Base-by-base conservation (phyloP, 1,140 invertebrate species). In the Plectus sambesii region DNA sequence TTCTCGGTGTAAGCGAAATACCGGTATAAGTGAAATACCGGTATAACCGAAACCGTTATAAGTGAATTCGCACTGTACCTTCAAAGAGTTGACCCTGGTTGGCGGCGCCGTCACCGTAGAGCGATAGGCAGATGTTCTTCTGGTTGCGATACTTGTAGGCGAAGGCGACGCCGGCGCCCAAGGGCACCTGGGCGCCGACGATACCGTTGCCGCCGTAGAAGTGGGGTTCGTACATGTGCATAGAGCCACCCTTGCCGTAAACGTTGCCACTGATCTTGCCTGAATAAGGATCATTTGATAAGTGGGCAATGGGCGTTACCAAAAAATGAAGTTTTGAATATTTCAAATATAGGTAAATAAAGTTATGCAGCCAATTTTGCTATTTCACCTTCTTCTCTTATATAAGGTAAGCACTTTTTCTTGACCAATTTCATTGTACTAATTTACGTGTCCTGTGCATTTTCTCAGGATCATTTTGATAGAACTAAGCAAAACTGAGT, bases 201-300 rank as follows among this genome's bases (percentile, higher is more conserved):
- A 98, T 99, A 33, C 93, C 93, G 72, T 97, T 97, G 42, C 93
- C 93, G 56, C 93, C 93, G 69, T 82, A 97, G 71, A 98, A 97
- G 69, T 90, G 88, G 36, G 78, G 76, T 1, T 77, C 72, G 56
- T 77, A 77, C 75, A 77, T 77, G 56, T 77, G 76, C 76, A 77
- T 77, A 5, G 75, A 76, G 17, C 76, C 76, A 35, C 92, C 93
- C 74, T 97, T 98, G 53, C 92, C 93, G 42, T 83, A 76, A 0
- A 87, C 85, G 75, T 84, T 87, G 9, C 93, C 93, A 51, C 77
- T 78, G 57, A 81, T 75, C 42, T 80, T 51, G 38, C 77, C 76
- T 78, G 26, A 54, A 53, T n/a, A 5, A 37, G 29, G 5, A 5
- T n/a, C n/a, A n/a, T n/a, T n/a, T n/a, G n/a, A n/a, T n/a, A n/a